A percentile compares a stretch with the other conserved stretches of the same genome.
These are phyloP conservation scores for Chaitophorus viminalis DNA, from an alignment of 2,888 invertebrate species.

Conservation along the genomic window DNA sequence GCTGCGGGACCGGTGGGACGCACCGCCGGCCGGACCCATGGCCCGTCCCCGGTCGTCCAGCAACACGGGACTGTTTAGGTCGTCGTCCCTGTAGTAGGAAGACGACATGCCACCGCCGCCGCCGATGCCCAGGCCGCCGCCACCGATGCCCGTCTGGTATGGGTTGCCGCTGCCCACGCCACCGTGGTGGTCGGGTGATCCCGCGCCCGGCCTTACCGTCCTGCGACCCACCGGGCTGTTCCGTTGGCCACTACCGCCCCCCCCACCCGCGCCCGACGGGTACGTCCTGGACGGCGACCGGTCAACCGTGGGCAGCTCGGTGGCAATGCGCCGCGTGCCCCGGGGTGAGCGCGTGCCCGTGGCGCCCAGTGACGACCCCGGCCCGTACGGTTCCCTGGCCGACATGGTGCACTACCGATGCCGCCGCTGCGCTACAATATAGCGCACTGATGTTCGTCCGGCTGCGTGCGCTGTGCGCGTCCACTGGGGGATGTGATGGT, in stretches of 20 bases:
- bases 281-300: slow-evolving; percentile 87
- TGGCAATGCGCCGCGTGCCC: slow-evolving; percentile 75
- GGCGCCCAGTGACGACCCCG: slow-evolving; percentile 70
- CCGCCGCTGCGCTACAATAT: slow-evolving; percentile 1
- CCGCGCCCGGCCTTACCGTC: slow-evolving; percentile 71
- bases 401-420: not conserved
- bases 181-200: slow-evolving; percentile 71
- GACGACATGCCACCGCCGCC: slow-evolving; percentile 66
- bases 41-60: slow-evolving; percentile 78
- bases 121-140: slow-evolving; percentile 64
- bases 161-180: slow-evolving; percentile 42
- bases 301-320: slow-evolving; percentile 86
- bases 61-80: slow-evolving; percentile 86
- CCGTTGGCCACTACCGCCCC: slow-evolving; percentile 64
- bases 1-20: slow-evolving; percentile 82
- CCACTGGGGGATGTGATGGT: not conserved
- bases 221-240: slow-evolving; percentile 66
- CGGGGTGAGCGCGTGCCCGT: slow-evolving; percentile 75
- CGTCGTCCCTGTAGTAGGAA: slow-evolving; percentile 74
- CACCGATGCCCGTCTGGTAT: slow-evolving; percentile 66
- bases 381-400: slow-evolving; percentile 72
- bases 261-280: slow-evolving; percentile 69
- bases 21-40: slow-evolving; percentile 73
- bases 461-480: not conserved
- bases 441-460: not conserved